Base-by-base conservation (phyloP, 2,888 invertebrate genomes). In the Temnothorax unifasciatus region DNA sequence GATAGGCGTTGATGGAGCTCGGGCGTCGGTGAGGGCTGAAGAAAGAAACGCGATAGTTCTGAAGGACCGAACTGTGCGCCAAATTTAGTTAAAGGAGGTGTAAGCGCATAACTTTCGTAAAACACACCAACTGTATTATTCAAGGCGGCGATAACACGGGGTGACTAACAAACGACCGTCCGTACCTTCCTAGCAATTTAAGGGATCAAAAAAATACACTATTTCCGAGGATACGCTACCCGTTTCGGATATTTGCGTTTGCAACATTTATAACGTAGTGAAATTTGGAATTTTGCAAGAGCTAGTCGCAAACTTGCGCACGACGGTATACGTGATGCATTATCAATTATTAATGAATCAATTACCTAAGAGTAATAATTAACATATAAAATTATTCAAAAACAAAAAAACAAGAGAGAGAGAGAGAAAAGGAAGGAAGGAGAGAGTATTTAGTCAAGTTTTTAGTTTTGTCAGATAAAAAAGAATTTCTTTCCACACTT, bases 1-100 rank as follows among this genome's bases (percentile, higher is more conserved):
- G 86, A 88, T 86, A 83, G 88, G 84, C 89, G 89, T 86, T 89
- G 89, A 90, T 89, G 88, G 88, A 86, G 85, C 84, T 63, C 79
- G 61, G 25, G 25, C 54, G 85, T 29, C n/a, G 52, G 18, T 50
- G 44, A 57, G 61, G 85, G 64, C 25, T 68, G 82, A 87, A 82
- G 57, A 73, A 81, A 54, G 68, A 77, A 64, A 64, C 81, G 71
- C 44, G 69, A 68, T 68, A 82, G 64, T 50, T 77, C 50, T 57
- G 61, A 66, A 74, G 73, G 85, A 84, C 88, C 77, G 29, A 82
- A 79, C 81, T 61, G 34, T 34, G 82, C 64, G 25, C 25, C 25
- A 21, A 21, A 21, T 87, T 86, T 86, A 89, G 87, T 89, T 86
- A 87, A 64, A 82, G 75, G 84, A 74, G n/a, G n/a, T 76, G 81